Evolutionary conservation across 1,140 invertebrate genomes (phyloP).

Genomic region (Cydia pomonella): DNA sequence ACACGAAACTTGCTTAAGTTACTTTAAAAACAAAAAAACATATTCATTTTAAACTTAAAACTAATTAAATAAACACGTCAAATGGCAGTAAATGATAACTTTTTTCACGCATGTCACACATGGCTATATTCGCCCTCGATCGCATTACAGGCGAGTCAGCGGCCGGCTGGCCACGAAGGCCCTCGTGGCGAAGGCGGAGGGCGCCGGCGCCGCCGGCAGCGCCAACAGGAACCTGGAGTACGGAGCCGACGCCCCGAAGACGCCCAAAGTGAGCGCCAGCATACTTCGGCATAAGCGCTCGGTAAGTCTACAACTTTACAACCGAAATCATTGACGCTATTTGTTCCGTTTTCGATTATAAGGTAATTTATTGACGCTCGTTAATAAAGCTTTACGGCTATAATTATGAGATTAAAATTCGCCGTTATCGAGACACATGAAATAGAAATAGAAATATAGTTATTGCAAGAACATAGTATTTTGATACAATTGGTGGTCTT

Average conservation of each 20-base stretch:
- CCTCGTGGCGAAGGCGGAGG: slow-evolving; percentile 48
- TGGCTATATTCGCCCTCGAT: neutral
- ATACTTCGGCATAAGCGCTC: slow-evolving; percentile 74
- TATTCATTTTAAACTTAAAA: too few species aligned
- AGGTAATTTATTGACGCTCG: neutral
- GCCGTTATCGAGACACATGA: too few species aligned
- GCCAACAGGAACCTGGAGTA: slow-evolving; percentile 68
- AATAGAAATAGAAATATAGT: too few species aligned
- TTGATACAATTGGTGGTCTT: too few species aligned
- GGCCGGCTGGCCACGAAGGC: slow-evolving; percentile 64
- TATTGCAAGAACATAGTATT: too few species aligned
- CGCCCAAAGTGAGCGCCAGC: slow-evolving; percentile 66
- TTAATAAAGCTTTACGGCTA: too few species aligned
- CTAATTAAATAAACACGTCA: too few species aligned
- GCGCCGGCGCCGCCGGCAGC: slow-evolving; percentile 48
- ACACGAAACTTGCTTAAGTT: too few species aligned
- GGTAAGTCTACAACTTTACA: slow-evolving; percentile 47
- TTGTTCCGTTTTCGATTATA: neutral
- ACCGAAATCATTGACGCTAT: neutral
- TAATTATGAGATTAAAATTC: too few species aligned
- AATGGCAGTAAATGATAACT: too few species aligned
- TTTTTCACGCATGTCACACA: too few species aligned
- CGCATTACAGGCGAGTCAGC: slow-evolving; percentile 63
- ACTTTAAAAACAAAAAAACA: too few species aligned
- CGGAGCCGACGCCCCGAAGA: slow-evolving; percentile 52